Percentiles rank a stretch among this genome's conserved stretches.
phyloP scores from a whole-genome alignment of 2,888 invertebrate genomes.

The Lissonota sp. region DNA sequence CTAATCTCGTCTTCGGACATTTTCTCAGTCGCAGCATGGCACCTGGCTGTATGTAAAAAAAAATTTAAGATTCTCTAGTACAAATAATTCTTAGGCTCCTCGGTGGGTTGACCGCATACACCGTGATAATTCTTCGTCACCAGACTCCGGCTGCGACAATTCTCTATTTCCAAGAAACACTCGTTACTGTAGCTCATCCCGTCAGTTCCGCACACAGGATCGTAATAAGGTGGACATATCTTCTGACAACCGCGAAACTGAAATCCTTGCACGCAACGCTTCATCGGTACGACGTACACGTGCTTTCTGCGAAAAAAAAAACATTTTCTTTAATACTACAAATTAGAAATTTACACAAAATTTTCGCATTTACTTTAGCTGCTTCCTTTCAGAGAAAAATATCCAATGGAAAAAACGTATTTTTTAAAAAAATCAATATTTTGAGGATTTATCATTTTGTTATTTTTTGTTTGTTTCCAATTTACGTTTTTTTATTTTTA shows the following conservation, averaged over 20 bases:
- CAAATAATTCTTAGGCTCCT: conserved; percentile 94
- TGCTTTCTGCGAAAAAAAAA: conserved; percentile 88
- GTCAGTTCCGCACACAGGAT: conserved; percentile 97
- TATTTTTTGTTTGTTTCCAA: too few species aligned
- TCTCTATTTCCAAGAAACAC: conserved; percentile 96
- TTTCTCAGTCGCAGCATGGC: conserved; percentile 58
- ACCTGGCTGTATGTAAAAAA: conserved; percentile 50
- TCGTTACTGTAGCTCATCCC: conserved; percentile 96
- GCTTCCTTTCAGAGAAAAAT: too few species aligned
- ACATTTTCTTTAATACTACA: too few species aligned
- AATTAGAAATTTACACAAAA: too few species aligned
- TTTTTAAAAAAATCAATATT: too few species aligned
- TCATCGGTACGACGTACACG: conserved; percentile 95
- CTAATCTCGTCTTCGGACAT: conserved; percentile 10
- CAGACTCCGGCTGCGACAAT: conserved; percentile 92
- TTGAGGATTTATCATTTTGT: too few species aligned
- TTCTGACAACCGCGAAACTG: conserved; percentile 94
- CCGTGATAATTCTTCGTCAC: conserved; percentile 93
- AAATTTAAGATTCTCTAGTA: conserved; percentile 85
- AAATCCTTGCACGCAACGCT: conserved; percentile 93
- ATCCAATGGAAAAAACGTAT: too few species aligned
- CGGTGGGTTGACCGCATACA: conserved; percentile 93
- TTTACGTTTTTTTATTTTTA: too few species aligned
- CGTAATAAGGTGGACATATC: conserved; percentile 94
- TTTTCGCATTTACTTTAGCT: too few species aligned